A percentile compares a stretch with the other conserved stretches of the same genome.
phyloP scores from a whole-genome alignment of 2,797 vertebrate genomes.

The Macroramphosus scolopax region DNA sequence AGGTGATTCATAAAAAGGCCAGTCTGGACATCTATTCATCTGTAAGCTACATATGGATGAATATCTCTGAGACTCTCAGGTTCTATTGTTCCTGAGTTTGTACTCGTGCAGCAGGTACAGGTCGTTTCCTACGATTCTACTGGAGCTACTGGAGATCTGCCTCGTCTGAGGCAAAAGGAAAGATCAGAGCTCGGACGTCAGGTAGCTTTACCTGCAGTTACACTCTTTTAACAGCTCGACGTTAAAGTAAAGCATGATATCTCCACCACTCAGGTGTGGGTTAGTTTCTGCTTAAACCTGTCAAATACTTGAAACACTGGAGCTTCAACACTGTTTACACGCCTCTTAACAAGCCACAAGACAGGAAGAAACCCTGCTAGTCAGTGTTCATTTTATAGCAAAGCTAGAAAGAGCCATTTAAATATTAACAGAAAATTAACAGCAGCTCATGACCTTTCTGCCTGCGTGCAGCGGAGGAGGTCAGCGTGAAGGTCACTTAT shows the following conservation, averaged over 20 bases:
- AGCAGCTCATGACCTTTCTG: conserved; percentile 32
- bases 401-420: conserved; percentile 40
- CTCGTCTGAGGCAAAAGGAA: conserved; percentile 26
- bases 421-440: conserved; percentile 41
- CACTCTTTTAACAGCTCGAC: conserved; percentile 42
- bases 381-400: conserved; percentile 47
- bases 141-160: conserved; percentile 40
- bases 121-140: conserved; percentile 31
- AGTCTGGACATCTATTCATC: conserved; percentile 1
- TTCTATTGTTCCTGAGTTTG: conserved; percentile 35
- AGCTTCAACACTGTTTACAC: conserved; percentile 74
- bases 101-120: conserved; percentile 20
- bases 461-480: conserved; percentile 35
- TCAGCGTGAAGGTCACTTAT: conserved; percentile 65
- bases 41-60: conserved; percentile 55
- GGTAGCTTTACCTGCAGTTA: conserved; percentile 52
- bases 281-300: conserved; percentile 42
- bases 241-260: conserved; percentile 56
- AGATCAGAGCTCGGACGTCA: conserved; percentile 50
- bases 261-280: conserved; percentile 47
- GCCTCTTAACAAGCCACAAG: conserved; percentile 40
- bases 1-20: conserved; percentile 34
- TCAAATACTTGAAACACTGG: conserved; percentile 61
- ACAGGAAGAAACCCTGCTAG: conserved; percentile 24
- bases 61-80: conserved; percentile 40